phyloP scores from a whole-genome alignment of 2,888 invertebrate genomes.

The Hymenopus coronatus region DNA sequence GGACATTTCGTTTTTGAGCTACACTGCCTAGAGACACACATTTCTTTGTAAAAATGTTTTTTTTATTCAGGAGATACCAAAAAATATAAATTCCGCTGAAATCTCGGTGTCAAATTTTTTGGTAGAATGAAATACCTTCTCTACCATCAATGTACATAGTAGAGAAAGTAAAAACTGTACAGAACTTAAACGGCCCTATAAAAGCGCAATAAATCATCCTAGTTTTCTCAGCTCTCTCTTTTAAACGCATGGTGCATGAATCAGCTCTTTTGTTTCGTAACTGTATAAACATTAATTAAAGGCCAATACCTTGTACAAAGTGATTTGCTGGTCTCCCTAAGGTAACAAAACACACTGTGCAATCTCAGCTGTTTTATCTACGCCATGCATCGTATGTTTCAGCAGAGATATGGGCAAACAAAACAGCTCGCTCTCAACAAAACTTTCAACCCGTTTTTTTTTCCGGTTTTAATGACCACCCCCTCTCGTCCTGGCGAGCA shows the following conservation, averaged over 20 bases:
- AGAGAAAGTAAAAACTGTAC: too few species aligned
- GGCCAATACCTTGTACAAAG: background rate
- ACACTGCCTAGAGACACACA: too few species aligned
- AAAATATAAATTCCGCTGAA: too few species aligned
- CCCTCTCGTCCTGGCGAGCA: background rate
- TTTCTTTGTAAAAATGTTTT: too few species aligned
- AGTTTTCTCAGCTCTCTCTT: too few species aligned
- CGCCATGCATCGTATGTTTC: background rate
- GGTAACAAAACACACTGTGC: background rate
- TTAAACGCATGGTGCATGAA: background rate
- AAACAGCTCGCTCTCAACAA: background rate
- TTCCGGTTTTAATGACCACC: background rate
- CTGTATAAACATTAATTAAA: background rate
- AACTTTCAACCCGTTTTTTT: background rate
- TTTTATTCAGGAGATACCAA: too few species aligned
- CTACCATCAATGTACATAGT: too few species aligned
- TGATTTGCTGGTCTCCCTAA: background rate
- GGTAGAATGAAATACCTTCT: too few species aligned
- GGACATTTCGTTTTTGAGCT: too few species aligned
- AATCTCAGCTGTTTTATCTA: background rate
- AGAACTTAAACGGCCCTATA: too few species aligned
- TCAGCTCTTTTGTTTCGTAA: background rate
- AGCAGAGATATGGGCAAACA: background rate
- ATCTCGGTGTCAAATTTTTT: too few species aligned
- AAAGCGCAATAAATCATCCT: too few species aligned